A percentile compares a stretch with the other conserved stretches of the same genome.
phyloP scores from a whole-genome alignment of 2,888 invertebrate genomes.

The Sarcophaga subvicina region DNA sequence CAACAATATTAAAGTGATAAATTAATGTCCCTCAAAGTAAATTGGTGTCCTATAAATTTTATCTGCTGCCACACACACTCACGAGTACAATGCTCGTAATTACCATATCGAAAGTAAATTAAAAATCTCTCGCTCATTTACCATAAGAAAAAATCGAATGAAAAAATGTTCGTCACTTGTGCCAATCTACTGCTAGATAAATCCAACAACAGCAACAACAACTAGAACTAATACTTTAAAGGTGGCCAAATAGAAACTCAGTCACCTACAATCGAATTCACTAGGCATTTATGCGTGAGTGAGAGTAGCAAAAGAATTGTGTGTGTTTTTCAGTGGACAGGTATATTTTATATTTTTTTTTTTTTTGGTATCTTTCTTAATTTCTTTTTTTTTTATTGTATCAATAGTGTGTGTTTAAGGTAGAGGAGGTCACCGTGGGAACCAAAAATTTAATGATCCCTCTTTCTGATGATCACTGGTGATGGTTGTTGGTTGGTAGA shows the following conservation, averaged over 20 bases:
- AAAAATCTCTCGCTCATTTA: background rate
- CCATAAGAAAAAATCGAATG: background rate
- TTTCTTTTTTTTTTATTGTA: background rate
- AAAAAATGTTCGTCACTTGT: background rate
- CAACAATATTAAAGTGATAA: too few species aligned
- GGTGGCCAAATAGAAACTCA: background rate
- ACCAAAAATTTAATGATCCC: slow-evolving; percentile 31
- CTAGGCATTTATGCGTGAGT: background rate
- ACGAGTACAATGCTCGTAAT: too few species aligned
- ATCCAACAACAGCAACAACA: background rate
- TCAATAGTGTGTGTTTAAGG: background rate
- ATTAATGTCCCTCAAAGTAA: background rate
- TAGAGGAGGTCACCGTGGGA: slow-evolving; percentile 55
- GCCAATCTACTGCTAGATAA: too few species aligned
- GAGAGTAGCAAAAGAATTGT: too few species aligned
- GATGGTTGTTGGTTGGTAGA: background rate
- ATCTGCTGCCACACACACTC: background rate
- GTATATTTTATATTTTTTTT: background rate
- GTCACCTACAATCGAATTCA: background rate
- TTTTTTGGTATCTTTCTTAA: background rate
- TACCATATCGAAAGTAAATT: background rate
- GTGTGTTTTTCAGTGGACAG: background rate
- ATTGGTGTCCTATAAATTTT: background rate
- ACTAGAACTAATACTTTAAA: background rate
- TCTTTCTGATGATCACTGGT: slow-evolving; percentile 5